Evolutionary conservation across 23 tunicate species (phyloP).

Genomic region (Ascidia mentula): DNA sequence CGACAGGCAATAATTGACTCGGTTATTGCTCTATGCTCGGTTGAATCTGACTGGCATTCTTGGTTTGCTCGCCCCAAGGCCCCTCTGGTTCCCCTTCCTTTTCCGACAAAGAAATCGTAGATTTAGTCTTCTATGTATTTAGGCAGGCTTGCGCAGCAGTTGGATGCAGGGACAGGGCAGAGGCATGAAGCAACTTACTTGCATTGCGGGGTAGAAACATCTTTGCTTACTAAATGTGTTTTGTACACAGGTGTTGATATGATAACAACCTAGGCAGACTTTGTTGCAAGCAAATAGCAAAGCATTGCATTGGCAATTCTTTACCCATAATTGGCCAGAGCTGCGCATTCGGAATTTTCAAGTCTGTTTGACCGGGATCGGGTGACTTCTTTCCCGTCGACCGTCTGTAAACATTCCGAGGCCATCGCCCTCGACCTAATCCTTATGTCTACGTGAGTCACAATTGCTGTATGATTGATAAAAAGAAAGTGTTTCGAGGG

Average conservation of each 20-base stretch:
- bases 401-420: not conserved
- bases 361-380: not conserved
- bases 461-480: no score
- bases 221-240: not conserved
- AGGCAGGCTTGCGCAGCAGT: no score
- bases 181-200: no score
- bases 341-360: not conserved
- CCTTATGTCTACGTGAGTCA: slow-evolving; percentile 3
- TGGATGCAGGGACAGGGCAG: no score
- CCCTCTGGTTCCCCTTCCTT: no score
- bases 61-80: no score
- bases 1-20: not conserved
- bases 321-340: not conserved
- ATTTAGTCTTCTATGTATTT: no score
- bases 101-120: no score
- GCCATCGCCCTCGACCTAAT: slow-evolving; percentile 8
- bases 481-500: no score
- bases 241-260: not conserved
- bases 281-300: not conserved
- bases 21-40: not conserved
- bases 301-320: not conserved
- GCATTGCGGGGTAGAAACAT: no score
- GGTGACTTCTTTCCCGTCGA: not conserved
- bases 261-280: not conserved
- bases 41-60: not conserved